Conservation (phyloP, 2,797 vertebrate genomes). For the Craterocephalus amniculus region DNA sequence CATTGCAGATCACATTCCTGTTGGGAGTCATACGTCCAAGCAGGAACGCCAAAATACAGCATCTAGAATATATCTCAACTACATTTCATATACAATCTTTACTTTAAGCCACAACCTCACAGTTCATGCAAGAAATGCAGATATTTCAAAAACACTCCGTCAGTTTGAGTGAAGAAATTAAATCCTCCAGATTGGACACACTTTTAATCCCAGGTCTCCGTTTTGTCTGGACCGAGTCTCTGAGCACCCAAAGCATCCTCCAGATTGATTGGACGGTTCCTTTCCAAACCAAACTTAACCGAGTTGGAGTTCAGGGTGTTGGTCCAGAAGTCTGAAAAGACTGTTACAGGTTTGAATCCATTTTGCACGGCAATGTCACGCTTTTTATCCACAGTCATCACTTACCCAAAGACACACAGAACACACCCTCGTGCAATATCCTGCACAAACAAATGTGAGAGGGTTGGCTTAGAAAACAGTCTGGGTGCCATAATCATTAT, state of each 20-base stretch:
- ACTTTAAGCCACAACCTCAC: no score
- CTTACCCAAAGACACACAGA: constrained; percentile 19
- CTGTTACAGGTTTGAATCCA: constrained; percentile 13
- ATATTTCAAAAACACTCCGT: no score
- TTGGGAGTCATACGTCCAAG: background rate
- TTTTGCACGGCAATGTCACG: constrained; percentile 12
- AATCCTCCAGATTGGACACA: constrained; percentile 1
- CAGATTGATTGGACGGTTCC: background rate
- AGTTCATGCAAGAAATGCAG: no score
- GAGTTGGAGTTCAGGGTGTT: background rate
- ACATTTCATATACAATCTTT: no score
- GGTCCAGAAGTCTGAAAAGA: background rate
- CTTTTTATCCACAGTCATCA: constrained; percentile 11
- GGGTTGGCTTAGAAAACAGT: no score
- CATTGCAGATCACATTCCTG: no score
- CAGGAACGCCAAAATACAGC: constrained; percentile 6
- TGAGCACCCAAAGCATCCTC: background rate
- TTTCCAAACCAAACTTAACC: constrained; percentile 29
- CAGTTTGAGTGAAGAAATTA: background rate
- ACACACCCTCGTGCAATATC: background rate
- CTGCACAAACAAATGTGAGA: background rate
- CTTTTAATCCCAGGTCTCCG: background rate
- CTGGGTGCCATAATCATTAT: no score
- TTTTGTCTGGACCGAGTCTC: constrained; percentile 13
- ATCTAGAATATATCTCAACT: no score